Percentiles rank a stretch among this genome's conserved stretches.
Evolutionary conservation across 2,888 invertebrate species (phyloP).

Genomic region (Epiperipatus broadwayi): DNA sequence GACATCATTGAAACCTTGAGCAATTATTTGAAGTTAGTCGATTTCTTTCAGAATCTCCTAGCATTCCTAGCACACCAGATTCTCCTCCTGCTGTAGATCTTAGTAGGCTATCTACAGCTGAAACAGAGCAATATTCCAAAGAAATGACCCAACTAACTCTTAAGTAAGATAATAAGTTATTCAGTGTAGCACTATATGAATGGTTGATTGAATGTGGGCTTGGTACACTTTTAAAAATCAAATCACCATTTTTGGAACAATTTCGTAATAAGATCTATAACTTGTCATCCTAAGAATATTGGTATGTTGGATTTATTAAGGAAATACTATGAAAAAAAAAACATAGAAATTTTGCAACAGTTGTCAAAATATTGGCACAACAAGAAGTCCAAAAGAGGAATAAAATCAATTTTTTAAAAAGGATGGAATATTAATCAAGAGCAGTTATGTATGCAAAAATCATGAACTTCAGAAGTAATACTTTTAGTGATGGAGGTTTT

Average conservation of each 20-base stretch:
- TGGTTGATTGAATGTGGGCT: too few species aligned
- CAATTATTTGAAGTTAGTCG: too few species aligned
- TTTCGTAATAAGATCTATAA: conserved; percentile 40
- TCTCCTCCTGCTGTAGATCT: too few species aligned
- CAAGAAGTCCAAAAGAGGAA: conserved; percentile 55
- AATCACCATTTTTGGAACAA: conserved; percentile 47
- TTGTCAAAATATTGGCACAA: conserved; percentile 69
- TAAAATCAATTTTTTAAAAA: conserved; percentile 50
- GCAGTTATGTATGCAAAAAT: conserved; percentile 90
- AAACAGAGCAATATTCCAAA: too few species aligned
- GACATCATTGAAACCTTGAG: too few species aligned
- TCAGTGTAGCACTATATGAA: too few species aligned
- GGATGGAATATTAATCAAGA: conserved; percentile 73
- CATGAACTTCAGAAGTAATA: conserved; percentile 32
- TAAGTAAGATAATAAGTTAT: too few species aligned
- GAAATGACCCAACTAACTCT: too few species aligned
- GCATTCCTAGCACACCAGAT: too few species aligned
- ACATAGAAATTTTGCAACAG: conserved; percentile 72
- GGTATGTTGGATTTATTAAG: conserved; percentile 62
- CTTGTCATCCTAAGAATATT: conserved; percentile 36
- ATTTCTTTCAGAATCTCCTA: too few species aligned
- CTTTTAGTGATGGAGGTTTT: conserved; percentile 41
- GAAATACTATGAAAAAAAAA: conserved; percentile 88
- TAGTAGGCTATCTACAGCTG: too few species aligned
- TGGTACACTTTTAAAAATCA: conserved; percentile 28